Percentiles rank a stretch among this genome's conserved stretches.
Evolutionary conservation across 2,888 invertebrate genomes (phyloP).

Genomic region (Parnassius apollo): DNA sequence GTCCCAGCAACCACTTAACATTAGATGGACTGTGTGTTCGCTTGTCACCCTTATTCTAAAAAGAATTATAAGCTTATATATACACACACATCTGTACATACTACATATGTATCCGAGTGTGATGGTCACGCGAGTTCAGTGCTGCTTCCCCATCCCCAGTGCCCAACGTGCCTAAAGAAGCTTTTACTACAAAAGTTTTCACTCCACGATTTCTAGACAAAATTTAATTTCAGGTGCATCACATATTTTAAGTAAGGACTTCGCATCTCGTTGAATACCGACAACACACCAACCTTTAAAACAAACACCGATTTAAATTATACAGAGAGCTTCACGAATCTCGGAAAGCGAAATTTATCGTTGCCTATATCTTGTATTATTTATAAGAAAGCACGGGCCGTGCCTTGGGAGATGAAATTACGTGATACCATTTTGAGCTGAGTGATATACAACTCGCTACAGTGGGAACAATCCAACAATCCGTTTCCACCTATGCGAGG

Average conservation of each 20-base stretch:
- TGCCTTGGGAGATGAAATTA: conserved; percentile 76
- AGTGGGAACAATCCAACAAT: conserved; percentile 34
- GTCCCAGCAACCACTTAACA: too few species aligned
- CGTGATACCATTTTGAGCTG: conserved; percentile 79
- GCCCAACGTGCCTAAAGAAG: too few species aligned
- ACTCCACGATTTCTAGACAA: not conserved
- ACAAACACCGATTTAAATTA: conserved; percentile 73
- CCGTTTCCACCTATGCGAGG: conserved; percentile 34
- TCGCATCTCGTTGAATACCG: not conserved
- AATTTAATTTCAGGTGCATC: not conserved
- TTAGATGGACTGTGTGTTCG: too few species aligned
- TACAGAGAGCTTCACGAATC: conserved; percentile 63
- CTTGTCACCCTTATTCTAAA: too few species aligned
- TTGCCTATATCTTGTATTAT: conserved; percentile 78
- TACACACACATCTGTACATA: too few species aligned
- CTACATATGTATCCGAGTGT: too few species aligned
- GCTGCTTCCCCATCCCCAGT: too few species aligned
- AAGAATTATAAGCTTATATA: too few species aligned
- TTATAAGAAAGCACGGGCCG: conserved; percentile 75
- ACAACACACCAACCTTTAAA: conserved; percentile 41
- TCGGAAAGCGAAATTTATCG: conserved; percentile 73
- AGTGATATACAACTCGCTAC: conserved; percentile 66
- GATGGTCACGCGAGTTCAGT: too few species aligned
- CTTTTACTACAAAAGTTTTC: too few species aligned
- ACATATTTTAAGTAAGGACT: not conserved